phyloP scores from a whole-genome alignment of 2,113 vertebrate genomes.

The Toxostoma redivivum region DNA sequence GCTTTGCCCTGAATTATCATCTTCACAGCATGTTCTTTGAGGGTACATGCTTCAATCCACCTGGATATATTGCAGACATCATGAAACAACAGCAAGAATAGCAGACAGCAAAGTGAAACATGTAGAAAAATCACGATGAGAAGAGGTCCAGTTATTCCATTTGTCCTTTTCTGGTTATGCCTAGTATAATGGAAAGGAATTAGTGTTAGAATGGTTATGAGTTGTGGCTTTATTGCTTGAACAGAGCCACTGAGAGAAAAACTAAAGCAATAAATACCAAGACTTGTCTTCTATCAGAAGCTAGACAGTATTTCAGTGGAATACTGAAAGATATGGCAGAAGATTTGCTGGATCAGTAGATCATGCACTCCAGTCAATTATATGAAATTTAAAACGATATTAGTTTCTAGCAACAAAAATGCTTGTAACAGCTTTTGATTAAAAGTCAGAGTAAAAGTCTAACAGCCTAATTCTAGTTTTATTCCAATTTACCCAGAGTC shows the following conservation, averaged over 20 bases:
- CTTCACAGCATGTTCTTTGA: conserved; percentile 38
- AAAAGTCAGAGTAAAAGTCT: not conserved
- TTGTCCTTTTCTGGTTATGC: conserved; percentile 29
- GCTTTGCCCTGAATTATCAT: conserved; percentile 13
- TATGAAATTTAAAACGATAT: not conserved
- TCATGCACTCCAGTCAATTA: not conserved
- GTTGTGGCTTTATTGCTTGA: not conserved
- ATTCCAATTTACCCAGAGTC: not conserved
- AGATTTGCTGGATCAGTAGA: not conserved
- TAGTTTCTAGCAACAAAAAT: not conserved
- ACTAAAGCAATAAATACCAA: not conserved
- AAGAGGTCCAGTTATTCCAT: conserved; percentile 48
- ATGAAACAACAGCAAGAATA: conserved; percentile 7
- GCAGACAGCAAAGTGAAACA: conserved; percentile 49
- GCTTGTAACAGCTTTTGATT: not conserved
- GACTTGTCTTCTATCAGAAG: not conserved
- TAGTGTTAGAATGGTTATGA: not conserved
- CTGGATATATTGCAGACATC: not conserved
- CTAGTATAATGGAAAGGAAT: not conserved
- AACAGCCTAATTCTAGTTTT: not conserved
- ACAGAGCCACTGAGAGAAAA: not conserved
- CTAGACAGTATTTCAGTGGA: not conserved
- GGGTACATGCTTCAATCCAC: not conserved
- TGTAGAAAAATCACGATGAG: conserved; percentile 26
- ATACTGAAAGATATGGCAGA: not conserved